Evolutionary conservation across 1,140 invertebrate genomes (phyloP).

Genomic region (Arion vulgaris): DNA sequence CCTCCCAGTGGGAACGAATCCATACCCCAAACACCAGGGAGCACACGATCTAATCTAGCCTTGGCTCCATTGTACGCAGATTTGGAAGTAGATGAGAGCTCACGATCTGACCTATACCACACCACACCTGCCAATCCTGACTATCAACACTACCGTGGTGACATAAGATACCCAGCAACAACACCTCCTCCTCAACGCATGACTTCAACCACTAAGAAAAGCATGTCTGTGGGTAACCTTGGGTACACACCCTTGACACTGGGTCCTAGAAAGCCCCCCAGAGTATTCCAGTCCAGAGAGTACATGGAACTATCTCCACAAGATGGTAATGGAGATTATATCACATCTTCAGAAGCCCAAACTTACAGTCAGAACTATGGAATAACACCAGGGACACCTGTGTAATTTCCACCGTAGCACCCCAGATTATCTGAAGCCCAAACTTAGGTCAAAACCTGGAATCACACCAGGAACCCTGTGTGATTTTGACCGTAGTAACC

Average conservation of each 20-base stretch:
- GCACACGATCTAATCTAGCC: conserved; percentile 36
- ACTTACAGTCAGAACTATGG: conserved; percentile 38
- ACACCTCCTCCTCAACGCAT: conserved; percentile 36
- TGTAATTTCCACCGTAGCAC: too few relatives aligned
- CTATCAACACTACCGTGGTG: conserved; percentile 45
- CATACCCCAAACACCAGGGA: conserved; percentile 42
- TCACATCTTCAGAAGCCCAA: conserved; percentile 36
- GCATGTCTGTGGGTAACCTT: conserved; percentile 59
- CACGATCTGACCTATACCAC: not conserved
- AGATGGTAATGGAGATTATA: conserved; percentile 46
- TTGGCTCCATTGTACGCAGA: conserved; percentile 21
- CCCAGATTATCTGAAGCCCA: too few relatives aligned
- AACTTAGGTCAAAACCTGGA: too few relatives aligned
- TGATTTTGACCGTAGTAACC: too few relatives aligned
- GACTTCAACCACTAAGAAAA: conserved; percentile 44
- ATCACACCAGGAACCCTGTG: too few relatives aligned
- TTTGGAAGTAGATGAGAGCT: not conserved
- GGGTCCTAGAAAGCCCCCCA: conserved; percentile 56
- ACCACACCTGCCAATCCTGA: not conserved
- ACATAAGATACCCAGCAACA: conserved; percentile 38
- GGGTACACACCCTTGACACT: conserved; percentile 40
- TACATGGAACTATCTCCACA: conserved; percentile 50
- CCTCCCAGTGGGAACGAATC: conserved; percentile 33
- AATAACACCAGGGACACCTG: conserved; percentile 47
- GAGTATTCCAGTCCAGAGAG: conserved; percentile 54